Conservation (phyloP, 2,888 invertebrate genomes). For the Calliopum simillimum region DNA sequence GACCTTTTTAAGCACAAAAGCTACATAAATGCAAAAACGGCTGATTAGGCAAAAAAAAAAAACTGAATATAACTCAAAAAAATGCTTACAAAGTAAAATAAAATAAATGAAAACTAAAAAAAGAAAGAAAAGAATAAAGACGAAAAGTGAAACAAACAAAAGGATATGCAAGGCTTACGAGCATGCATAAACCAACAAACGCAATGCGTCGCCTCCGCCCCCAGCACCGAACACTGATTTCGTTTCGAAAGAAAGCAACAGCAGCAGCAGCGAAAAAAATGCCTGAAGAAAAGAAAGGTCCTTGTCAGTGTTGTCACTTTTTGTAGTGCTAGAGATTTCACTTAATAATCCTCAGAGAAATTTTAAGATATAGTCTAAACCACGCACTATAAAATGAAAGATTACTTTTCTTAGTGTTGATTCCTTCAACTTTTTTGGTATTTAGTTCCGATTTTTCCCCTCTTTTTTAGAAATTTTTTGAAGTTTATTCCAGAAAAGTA, state of each 20-base stretch:
- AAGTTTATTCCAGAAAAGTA: too few species aligned
- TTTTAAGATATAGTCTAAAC: too few species aligned
- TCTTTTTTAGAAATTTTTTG: too few species aligned
- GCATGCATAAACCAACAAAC: conserved; percentile 32
- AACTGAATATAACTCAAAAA: background rate
- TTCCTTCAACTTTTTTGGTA: too few species aligned
- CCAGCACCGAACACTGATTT: conserved; percentile 23
- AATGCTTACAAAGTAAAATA: conserved; percentile 2
- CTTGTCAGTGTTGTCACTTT: background rate
- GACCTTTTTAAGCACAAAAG: conserved; percentile 5
- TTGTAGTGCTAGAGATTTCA: background rate
- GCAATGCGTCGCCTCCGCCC: background rate
- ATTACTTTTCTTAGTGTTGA: too few species aligned
- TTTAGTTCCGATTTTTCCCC: too few species aligned
- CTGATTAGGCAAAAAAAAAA: conserved; percentile 30
- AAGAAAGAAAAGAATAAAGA: conserved; percentile 1
- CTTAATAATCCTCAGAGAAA: too few species aligned
- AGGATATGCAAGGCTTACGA: conserved; percentile 37
- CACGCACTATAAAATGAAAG: too few species aligned
- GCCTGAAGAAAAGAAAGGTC: background rate
- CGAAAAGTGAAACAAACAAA: conserved; percentile 27
- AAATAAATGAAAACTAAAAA: conserved; percentile 10
- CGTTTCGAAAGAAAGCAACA: background rate
- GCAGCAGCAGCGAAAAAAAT: background rate
- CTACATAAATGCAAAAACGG: conserved; percentile 24